Percentiles rank a stretch among this genome's conserved stretches.
Conservation (phyloP, 2,797 vertebrate genomes). For the Epinephelus coioides region DNA sequence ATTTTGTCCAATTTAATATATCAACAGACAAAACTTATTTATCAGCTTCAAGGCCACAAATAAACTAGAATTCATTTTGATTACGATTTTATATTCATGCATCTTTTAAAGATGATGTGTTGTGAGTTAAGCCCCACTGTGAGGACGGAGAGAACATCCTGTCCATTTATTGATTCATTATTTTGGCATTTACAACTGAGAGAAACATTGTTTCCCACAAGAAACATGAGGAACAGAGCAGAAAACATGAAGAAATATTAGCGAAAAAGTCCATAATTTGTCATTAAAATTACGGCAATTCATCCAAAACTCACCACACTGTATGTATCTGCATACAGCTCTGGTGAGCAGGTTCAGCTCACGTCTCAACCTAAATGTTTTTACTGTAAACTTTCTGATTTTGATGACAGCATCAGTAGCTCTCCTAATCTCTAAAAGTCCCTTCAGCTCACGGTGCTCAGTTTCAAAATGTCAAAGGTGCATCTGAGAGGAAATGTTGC, state of each 20-base stretch:
- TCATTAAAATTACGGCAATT: not conserved
- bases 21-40: not conserved
- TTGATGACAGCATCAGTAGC: not conserved
- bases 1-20: not conserved
- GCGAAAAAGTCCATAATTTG: not conserved
- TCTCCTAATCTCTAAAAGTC: not conserved
- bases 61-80: not conserved
- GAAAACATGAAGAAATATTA: not conserved
- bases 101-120: not conserved
- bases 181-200: not conserved
- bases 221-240: not conserved
- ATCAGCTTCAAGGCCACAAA: not conserved
- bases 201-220: not conserved
- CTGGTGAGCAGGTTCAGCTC: not conserved
- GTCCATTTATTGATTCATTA: not conserved
- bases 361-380: not conserved
- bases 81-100: not conserved
- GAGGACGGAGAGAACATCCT: not conserved
- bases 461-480: constrained; percentile 6
- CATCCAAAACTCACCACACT: not conserved
- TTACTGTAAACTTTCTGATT: not conserved
- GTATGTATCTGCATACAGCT: not conserved
- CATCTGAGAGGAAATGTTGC: not conserved
- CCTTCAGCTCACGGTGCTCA: not conserved
- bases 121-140: not conserved